Conservation (phyloP, 2,888 invertebrate genomes). For the Tupiocoris notatus region DNA sequence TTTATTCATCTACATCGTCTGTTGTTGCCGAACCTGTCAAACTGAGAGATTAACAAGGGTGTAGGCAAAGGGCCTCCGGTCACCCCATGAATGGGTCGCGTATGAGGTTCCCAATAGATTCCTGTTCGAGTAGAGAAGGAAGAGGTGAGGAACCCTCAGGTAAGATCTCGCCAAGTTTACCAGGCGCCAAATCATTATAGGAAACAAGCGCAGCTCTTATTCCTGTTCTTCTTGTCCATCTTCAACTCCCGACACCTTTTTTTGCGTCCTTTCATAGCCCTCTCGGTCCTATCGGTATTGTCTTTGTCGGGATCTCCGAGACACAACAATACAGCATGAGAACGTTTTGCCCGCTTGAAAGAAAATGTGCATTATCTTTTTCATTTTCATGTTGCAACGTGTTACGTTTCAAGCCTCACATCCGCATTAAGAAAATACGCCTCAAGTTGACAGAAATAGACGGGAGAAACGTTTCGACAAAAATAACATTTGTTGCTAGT, state of each 20-base stretch:
- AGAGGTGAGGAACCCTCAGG: background rate
- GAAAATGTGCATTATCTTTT: background rate
- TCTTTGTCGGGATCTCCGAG: background rate
- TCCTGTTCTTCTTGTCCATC: no score
- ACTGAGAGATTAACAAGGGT: background rate
- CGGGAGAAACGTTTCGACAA: no score
- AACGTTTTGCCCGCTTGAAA: background rate
- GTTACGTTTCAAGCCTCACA: background rate
- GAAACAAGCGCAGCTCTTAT: background rate
- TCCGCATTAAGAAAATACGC: no score
- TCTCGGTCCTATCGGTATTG: background rate
- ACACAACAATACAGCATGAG: no score
- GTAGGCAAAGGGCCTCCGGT: no score
- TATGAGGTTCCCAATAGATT: background rate
- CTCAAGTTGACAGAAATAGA: no score
- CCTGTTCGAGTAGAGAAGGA: background rate
- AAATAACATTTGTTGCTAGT: no score
- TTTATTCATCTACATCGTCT: no score
- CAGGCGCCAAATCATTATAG: background rate
- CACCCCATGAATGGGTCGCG: background rate
- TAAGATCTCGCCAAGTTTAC: background rate
- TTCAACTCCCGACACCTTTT: background rate
- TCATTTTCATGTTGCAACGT: background rate
- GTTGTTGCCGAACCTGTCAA: background rate
- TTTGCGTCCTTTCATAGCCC: background rate